Base-by-base conservation (phyloP, 2,113 vertebrate species). In the Lanius ludovicianus region DNA sequence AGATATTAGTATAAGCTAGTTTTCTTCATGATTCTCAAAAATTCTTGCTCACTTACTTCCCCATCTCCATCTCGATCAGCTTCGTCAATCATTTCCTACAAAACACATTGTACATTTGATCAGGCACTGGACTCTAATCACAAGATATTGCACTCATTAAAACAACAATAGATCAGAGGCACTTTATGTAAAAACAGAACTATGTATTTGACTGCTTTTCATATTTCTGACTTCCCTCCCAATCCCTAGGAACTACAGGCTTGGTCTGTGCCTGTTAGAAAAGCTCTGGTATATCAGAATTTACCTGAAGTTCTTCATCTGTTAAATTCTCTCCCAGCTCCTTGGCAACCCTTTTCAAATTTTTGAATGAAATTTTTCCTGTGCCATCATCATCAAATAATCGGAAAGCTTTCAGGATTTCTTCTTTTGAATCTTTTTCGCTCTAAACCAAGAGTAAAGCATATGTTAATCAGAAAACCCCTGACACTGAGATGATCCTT, bases 51-150 rank as follows among this genome's bases (percentile, higher is more conserved):
- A 24, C 97, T 99, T 37, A 99, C 98, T 97, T 99, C 99, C 24
- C 99, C 99, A 69, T 99, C 99, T 37, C 99, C 98, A 47, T 99
- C 99, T 92, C 97, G 95, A 95, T 99, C 99, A 37, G 99, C 99
- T 98, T 99, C 99, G 30, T 99, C 98, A 39, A 99, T 99, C 99
- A 99, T 99, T 98, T 99, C 99, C 99, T 99, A 90, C 74, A 96
- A 97, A 96, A 96, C 56, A 64, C 13, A 83, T 62, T 37, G 42
- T 64, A 59, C 23, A 69, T 57, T 80, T 92, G n/a, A 69, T 96
- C 71, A 97, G 76, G 55, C 64, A 70, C 39, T 28, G 50, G 55
- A 93, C 35, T 84, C 14, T 83, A 55, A 86, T 65, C 37, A 60
- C 20, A 47, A 84, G 20, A 47, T 24, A 35, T 24, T 76, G 35